Conservation (phyloP, 2,888 invertebrate species). For the Tetranychus piercei region DNA sequence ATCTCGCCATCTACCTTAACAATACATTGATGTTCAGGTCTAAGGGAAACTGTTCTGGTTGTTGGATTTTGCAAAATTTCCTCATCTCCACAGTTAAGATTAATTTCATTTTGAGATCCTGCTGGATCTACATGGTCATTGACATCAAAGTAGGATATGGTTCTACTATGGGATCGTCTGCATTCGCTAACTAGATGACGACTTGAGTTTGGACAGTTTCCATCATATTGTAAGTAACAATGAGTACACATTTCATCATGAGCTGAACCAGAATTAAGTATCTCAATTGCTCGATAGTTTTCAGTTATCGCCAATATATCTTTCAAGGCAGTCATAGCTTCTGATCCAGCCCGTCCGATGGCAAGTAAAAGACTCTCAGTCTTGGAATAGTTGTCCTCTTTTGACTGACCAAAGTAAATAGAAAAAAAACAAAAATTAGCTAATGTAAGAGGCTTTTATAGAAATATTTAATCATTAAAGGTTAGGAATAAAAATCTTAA, state of each 20-base stretch:
- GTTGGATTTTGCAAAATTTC: not conserved
- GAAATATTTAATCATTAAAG: not conserved
- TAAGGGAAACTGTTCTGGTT: not conserved
- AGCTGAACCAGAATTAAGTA: not conserved
- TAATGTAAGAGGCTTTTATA: not conserved
- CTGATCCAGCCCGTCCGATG: not conserved
- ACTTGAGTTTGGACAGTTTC: not conserved
- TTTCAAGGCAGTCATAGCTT: conserved; percentile 5
- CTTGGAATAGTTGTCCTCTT: not conserved
- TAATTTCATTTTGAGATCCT: not conserved
- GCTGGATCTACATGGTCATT: no score
- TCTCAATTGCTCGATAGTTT: not conserved
- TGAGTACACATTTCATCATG: not conserved
- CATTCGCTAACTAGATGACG: no score
- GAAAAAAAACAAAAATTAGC: not conserved
- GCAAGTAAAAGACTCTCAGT: not conserved
- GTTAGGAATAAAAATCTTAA: no score
- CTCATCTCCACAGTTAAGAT: not conserved
- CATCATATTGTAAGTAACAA: not conserved
- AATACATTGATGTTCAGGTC: not conserved
- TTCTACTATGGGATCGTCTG: no score
- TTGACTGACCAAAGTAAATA: not conserved
- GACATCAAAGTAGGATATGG: no score
- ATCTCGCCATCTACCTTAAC: not conserved
- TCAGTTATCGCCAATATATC: not conserved